Base-by-base conservation (phyloP, 2,113 vertebrate genomes). In the Passerina amoena region DNA sequence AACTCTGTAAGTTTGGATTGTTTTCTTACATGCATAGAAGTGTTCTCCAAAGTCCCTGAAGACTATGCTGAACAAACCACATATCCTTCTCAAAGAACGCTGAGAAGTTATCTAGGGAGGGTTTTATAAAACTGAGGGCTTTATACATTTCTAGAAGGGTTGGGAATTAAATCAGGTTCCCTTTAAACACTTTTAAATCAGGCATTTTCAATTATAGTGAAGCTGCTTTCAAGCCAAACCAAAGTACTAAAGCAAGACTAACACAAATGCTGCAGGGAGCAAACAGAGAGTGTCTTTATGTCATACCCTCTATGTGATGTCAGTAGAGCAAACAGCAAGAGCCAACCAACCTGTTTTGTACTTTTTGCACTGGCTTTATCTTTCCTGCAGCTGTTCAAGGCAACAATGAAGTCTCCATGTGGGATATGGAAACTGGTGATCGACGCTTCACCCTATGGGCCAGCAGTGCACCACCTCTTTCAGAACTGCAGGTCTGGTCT, bases 401-500 rank as follows among this genome's bases (percentile, higher is more conserved):
- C 63, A 99, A 99, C 85, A 99, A 99, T 21, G 99, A 99, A 92
- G 99, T 99, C 65, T 99, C 99, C 27, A 99, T 99, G 98, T 99
- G 99, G 99, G 99, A 99, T 98, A 99, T 99, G 99, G 99, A 99
- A 97, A 99, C 99, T 0, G 99, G 99, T 2, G 99, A 99, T 93
- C 96, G 99, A 25, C 99, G 99, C 83, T 99, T 99, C 95, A 99
- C 99, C 1, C 95, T 99, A 48, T 99, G 99, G 99, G 99, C 99
- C 61, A 99, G 99, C 95, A 99, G 98, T 10, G 98, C 99, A 0
- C 99, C 99, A 1, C 99, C 99, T 1, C 99, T 99, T 37, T 99
- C 99, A 23, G 99, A 99, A 96, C 96, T 98, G 98, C 99, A 99
- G 99, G 99, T 99, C 90, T 97, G 98, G 42, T 64, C 23, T 40